Evolutionary conservation across 1,140 invertebrate species (phyloP), one percentile per base, ranked within the genome.

Genomic region (Pogonomyrmex barbatus): DNA sequence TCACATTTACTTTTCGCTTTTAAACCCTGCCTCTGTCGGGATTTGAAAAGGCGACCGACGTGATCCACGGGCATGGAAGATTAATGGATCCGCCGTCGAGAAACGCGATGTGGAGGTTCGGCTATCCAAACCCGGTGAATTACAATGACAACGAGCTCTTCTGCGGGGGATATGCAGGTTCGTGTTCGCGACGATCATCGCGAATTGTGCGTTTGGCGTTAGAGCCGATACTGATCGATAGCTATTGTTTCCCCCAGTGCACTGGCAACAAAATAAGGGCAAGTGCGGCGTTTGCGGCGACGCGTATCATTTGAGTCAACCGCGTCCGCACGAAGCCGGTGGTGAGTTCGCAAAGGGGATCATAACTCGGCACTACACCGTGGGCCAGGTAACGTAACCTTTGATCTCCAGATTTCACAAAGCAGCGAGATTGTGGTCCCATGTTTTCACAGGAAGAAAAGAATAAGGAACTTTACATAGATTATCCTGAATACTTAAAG

Each of bases 51-150:
- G 62, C 90, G 68, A 68, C 70, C 10, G 90, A 88, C 71, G 73
- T 87, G 54, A 71, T 70, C 77, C 73, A 81, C 77, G 97, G 97
- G 8, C 98, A 99, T 95, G 97, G 97, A 1, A 94, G 97, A 33
- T 94, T 98, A 54, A 98, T 99, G 97, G 98, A 99, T 93, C 98
- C 98, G 0, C 98, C 98, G 1, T 97, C 98, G 0, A 96, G 98
- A 30, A 99, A 99, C 95, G 97, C 97, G 30, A 98, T 98, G 97
- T 99, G 98, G 98, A 95, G 98, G 68, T 98, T 98, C 92, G 98
- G 98, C 2, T 99, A 97, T 94, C 97, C 97, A 1, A 99, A 98
- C 95, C 98, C 98, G 1, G 97, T 98, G 10, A 98, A 99, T 94
- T 99, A 99, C 92, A 98, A 99, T 90, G 98, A 99, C 93, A 99